Conservation (phyloP, 2,113 vertebrate genomes). For the Steatornis caripensis region DNA sequence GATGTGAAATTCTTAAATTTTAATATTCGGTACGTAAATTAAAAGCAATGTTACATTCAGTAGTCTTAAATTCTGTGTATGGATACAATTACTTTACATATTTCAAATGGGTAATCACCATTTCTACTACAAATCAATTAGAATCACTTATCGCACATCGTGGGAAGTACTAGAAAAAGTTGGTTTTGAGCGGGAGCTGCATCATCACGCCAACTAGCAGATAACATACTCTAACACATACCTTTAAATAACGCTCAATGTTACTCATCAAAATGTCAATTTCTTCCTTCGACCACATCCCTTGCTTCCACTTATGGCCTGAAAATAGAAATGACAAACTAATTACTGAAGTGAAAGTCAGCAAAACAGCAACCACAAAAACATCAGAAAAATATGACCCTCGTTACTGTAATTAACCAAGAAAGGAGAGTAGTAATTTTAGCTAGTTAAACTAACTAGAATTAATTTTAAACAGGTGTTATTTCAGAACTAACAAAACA, state of each 20-base stretch:
- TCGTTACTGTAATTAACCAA: not conserved
- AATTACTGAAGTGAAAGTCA: not conserved
- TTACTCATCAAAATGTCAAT: constrained; percentile 97
- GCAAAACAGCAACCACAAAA: not conserved
- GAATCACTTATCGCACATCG: not conserved
- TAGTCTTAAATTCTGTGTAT: not conserved
- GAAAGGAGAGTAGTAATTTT: not conserved
- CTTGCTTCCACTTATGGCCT: constrained; percentile 99
- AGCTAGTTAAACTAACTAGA: not conserved
- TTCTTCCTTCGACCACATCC: constrained; percentile 99
- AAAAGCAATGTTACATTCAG: not conserved
- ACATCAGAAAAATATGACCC: not conserved
- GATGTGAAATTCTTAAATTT: not conserved
- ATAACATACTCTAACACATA: constrained; percentile 46
- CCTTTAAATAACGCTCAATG: constrained; percentile 95
- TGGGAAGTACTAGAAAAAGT: not conserved
- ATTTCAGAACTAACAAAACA: not conserved
- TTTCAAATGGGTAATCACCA: not conserved
- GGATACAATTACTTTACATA: not conserved
- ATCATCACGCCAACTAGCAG: not conserved
- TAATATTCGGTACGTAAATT: not conserved
- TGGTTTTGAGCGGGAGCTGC: not conserved
- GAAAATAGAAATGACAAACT: constrained; percentile 43
- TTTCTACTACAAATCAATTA: not conserved
- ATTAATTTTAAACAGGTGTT: not conserved